Evolutionary conservation across 2,113 vertebrate genomes (phyloP), one percentile per base, ranked within the genome.

Genomic region (Steatornis caripensis): DNA sequence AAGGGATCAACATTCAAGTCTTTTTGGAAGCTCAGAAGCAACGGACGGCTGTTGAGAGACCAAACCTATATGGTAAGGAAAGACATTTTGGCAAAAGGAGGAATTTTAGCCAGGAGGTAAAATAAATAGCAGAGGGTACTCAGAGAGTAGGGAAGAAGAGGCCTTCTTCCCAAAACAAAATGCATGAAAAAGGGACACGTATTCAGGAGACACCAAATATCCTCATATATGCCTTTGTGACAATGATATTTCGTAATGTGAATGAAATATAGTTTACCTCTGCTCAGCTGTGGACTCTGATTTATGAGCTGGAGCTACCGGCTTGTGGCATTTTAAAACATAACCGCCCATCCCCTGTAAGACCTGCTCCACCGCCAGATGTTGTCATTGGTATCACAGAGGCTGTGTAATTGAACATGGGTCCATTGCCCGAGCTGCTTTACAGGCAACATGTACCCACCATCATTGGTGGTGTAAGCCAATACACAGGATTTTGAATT

Each of bases 1-100:
- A 95, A 92, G 99, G 99, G 66, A 99, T 99, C 90, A 98, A 98
- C 64, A 93, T 98, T 23, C 97, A 74, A 77, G 98, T 99, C 36
- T 99, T 99, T 94, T 96, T 99, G 84, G 98, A 99, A 58, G 98
- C 99, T 79, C 99, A 99, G 95, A 99, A 98, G 96, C 98, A 98
- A 87, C 95, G 98, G 6, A 95, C 98, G 90, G 98, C 99, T 60
- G 20, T 98, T 60, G 99, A 99, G 90, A 99, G 97, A n/a, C 98
- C 98, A 53, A 98, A 98, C 21, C 92, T 99, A 45, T 98, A 97
- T 36, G 98, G 99, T 99, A 97, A 98, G 98, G 72, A 46, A 48
- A 55, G 12, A 32, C 1, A 51, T 85, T 49, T 74, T 74, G 26
- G 11, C n/a, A 81, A 95, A 82, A 78, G 12, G 14, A 46, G 12